Base-by-base conservation (phyloP, 2,888 invertebrate genomes). In the Toxonevra muliebris region DNA sequence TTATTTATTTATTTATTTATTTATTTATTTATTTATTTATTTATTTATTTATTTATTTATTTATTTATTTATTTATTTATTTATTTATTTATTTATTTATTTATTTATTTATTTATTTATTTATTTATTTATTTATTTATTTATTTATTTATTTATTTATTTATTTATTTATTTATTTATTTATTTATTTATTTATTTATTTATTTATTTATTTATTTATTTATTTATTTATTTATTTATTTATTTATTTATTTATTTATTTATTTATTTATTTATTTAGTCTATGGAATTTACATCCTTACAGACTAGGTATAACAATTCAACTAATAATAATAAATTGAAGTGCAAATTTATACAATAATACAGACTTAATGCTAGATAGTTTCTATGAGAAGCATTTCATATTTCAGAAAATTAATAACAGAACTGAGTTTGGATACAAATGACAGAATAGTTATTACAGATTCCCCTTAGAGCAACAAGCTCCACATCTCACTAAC, bases 211-310 rank as follows among this genome's bases (percentile, higher is more conserved):
- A 12, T 55, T 55, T 20, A 20, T 2, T 8, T 55, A 55, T 20
- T 19, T 55, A 11, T 12, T 20, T 55, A 12, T 41, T 1, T 2
- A 17, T 20, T 55, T 15, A 9, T 20, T 17, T 55, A 20, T 11
- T 12, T 19, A 12, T 55, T 55, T 55, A 20, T 20, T 55, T 55
- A 8, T 15, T 12, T 55, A 17, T 20, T 55, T 20, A 55, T 55
- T 55, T 41, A 1, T 20, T 55, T 55, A 12, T 55, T 55, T 20
- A 17, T 20, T 55, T 30, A 55, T 20, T 30, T 55, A 12, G n/a
- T n/a, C n/a, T n/a, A n/a, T n/a, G n/a, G n/a, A n/a, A n/a, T n/a
- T n/a, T n/a, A n/a, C n/a, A n/a, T n/a, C n/a, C n/a, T n/a, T n/a
- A n/a, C n/a, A n/a, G n/a, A n/a, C n/a, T n/a, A n/a, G n/a, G n/a